A percentile compares a stretch with the other conserved stretches of the same genome.
Evolutionary conservation across 2,113 vertebrate genomes (phyloP).

Genomic region (Semnornis frantzii): DNA sequence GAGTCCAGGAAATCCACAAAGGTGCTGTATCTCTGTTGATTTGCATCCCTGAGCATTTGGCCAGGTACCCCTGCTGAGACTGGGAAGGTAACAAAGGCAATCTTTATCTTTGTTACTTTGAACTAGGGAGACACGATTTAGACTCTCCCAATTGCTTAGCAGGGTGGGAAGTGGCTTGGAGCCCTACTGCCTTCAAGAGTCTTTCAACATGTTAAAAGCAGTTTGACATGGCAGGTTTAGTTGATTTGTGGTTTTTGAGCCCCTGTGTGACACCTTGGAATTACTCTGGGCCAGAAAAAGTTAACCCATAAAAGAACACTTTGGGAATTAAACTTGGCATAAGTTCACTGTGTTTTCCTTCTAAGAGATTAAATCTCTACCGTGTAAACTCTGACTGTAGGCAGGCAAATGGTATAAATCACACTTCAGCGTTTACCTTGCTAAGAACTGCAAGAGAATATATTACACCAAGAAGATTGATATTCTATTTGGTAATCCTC

Average conservation of each 20-base stretch:
- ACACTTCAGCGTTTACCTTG: conserved; percentile 48
- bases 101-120: too few relatives aligned
- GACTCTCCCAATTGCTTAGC: neutral
- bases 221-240: neutral
- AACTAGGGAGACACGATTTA: too few relatives aligned
- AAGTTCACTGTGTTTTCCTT: neutral
- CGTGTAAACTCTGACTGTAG: conserved; percentile 36
- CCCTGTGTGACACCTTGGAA: neutral
- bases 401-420: conserved; percentile 33
- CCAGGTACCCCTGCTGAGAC: too few relatives aligned
- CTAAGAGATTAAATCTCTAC: neutral
- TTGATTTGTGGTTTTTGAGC: neutral
- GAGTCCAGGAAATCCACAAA: too few relatives aligned
- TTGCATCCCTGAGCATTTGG: too few relatives aligned
- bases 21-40: too few relatives aligned
- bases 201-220: neutral
- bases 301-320: neutral
- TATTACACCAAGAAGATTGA: conserved; percentile 46
- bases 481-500: conserved; percentile 10
- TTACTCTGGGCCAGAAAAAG: neutral
- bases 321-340: neutral
- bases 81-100: too few relatives aligned
- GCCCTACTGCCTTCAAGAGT: neutral
- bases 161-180: neutral
- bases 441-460: conserved; percentile 34